Conservation (phyloP, 2,797 vertebrate species). For the Acanthiza pusilla region DNA sequence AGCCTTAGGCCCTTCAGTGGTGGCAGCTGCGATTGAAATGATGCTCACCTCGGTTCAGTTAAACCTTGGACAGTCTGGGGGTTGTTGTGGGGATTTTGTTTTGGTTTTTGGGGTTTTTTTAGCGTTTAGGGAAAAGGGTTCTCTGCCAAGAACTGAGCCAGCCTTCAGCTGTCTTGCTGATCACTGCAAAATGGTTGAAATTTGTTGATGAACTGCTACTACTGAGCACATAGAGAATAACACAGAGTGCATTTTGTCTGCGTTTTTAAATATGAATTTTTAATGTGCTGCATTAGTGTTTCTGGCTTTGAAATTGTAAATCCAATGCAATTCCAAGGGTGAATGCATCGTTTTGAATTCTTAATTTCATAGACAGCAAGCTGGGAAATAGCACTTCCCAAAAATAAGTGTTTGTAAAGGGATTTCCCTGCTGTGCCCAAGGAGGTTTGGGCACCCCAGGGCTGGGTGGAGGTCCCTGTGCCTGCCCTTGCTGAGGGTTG, state of each 20-base stretch:
- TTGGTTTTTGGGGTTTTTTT: background rate
- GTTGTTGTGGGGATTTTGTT: rapidly evolving
- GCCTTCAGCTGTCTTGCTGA: background rate
- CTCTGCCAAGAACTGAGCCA: background rate
- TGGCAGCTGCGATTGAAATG: background rate
- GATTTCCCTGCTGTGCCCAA: background rate
- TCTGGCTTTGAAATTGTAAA: background rate
- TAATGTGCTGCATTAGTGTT: background rate
- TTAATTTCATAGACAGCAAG: background rate
- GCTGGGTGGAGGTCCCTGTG: background rate
- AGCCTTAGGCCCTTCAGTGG: background rate
- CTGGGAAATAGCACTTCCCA: background rate
- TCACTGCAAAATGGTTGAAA: background rate
- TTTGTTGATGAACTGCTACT: background rate
- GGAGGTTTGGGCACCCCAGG: background rate
- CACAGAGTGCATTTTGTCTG: background rate
- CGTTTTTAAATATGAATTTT: background rate
- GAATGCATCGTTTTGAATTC: background rate
- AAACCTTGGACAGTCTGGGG: background rate
- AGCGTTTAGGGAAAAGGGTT: background rate
- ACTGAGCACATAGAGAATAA: background rate
- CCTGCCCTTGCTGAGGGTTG: background rate
- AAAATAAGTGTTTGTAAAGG: background rate
- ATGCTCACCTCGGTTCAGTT: background rate
- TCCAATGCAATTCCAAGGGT: no score